Evolutionary conservation across 2,113 vertebrate genomes (phyloP).

Genomic region (Indicator maculatus): DNA sequence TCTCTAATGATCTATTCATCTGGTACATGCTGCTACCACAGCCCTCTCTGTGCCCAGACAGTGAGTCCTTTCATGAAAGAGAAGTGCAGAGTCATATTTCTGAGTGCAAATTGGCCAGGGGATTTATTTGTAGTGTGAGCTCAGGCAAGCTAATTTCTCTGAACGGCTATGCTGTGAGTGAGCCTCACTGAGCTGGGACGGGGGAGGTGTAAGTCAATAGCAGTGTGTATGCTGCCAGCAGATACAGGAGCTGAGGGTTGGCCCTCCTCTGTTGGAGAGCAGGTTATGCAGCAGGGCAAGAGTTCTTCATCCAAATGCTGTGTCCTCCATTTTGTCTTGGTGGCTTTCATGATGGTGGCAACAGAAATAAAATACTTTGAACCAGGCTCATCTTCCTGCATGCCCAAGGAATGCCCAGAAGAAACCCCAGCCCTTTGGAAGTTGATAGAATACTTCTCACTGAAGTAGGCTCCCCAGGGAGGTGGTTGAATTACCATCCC

Average conservation of each 20-base stretch:
- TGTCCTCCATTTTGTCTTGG: accelerated
- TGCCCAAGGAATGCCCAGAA: not conserved
- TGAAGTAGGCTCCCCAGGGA: too few species aligned
- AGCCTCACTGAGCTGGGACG: not conserved
- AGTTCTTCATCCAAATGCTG: not conserved
- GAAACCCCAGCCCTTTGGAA: not conserved
- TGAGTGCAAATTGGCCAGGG: slow-evolving; percentile 38
- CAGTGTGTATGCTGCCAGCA: not conserved
- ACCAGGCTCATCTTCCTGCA: accelerated
- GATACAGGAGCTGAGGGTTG: not conserved
- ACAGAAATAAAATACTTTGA: accelerated
- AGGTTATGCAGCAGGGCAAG: not conserved
- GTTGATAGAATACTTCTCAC: not conserved
- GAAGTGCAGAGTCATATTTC: slow-evolving; percentile 69
- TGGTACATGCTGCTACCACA: not conserved
- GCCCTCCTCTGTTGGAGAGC: not conserved
- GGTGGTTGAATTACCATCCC: too few species aligned
- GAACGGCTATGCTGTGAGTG: not conserved
- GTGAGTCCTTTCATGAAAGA: slow-evolving; percentile 66
- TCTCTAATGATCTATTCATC: not conserved
- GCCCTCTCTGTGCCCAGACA: slow-evolving; percentile 46
- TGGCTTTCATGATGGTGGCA: not conserved
- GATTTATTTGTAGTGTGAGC: slow-evolving; percentile 48
- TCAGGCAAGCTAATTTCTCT: slow-evolving; percentile 21
- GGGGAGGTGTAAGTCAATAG: not conserved